These are phyloP conservation scores for Falco concolor DNA, from an alignment of 2,797 vertebrate species.

Conservation along the genomic window DNA sequence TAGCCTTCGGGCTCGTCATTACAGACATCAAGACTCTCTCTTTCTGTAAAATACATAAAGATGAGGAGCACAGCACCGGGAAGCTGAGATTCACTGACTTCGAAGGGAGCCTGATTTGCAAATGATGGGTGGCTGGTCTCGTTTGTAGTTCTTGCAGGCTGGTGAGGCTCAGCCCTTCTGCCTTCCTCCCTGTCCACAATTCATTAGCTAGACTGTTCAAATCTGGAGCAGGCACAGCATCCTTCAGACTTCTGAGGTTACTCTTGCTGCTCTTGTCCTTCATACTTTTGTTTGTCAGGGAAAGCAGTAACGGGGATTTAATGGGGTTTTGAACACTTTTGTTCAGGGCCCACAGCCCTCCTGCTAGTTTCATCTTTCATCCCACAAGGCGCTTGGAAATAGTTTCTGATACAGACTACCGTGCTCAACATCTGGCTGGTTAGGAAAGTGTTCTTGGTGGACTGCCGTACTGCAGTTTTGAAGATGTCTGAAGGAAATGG, in stretches of 20 bases:
- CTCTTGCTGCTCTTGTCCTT: conserved; percentile 21
- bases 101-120: background rate
- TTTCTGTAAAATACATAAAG: background rate
- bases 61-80: conserved; percentile 2
- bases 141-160: conserved; percentile 9
- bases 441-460: background rate
- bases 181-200: background rate
- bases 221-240: conserved; percentile 13
- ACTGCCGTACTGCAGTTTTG: background rate
- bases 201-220: conserved; percentile 35
- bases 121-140: conserved; percentile 4
- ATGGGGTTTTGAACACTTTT: conserved; percentile 22
- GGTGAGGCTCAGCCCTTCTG: conserved; percentile 2
- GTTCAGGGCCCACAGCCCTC: background rate
- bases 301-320: conserved; percentile 26
- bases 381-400: background rate
- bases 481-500: conserved; percentile 21
- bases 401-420: background rate
- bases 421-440: background rate
- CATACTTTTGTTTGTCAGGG: background rate
- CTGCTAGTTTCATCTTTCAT: background rate
- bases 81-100: background rate
- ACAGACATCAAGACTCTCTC: background rate
- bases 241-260: conserved; percentile 43
- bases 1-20: conserved; percentile 12